Percentiles rank a stretch among this genome's conserved stretches.
phyloP scores from a whole-genome alignment of 2,797 vertebrate genomes.

The Typhlichthys subterraneus region DNA sequence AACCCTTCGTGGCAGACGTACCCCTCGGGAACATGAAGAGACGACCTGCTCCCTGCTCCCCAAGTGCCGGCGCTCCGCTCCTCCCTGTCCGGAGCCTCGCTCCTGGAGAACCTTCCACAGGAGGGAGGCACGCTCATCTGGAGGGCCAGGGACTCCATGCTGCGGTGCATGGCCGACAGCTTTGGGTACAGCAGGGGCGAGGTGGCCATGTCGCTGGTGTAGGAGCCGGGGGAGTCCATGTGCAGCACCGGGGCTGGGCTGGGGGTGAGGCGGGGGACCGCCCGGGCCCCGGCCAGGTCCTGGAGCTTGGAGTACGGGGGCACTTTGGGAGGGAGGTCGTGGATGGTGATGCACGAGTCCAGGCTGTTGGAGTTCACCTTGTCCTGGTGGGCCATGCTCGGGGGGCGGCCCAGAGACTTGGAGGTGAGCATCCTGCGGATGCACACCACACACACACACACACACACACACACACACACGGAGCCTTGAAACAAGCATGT shows the following conservation, averaged over 20 bases:
- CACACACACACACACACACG: neutral
- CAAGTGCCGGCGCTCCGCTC: slow-evolving; percentile 82
- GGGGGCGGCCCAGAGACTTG: slow-evolving; percentile 90
- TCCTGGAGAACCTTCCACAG: slow-evolving; percentile 51
- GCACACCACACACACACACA: neutral
- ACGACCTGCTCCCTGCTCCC: slow-evolving; percentile 84
- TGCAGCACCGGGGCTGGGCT: slow-evolving; percentile 96
- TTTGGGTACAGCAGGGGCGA: slow-evolving; percentile 90
- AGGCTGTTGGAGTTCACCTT: slow-evolving; percentile 96
- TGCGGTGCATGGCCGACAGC: slow-evolving; percentile 91
- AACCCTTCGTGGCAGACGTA: slow-evolving; percentile 41
- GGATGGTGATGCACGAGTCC: slow-evolving; percentile 85
- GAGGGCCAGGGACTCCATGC: slow-evolving; percentile 95
- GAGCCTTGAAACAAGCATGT: no score
- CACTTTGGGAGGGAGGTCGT: slow-evolving; percentile 81
- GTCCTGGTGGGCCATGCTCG: slow-evolving; percentile 91
- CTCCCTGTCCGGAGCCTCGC: slow-evolving; percentile 55
- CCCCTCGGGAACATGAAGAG: slow-evolving; percentile 84
- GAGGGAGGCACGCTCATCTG: slow-evolving; percentile 89
- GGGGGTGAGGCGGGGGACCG: slow-evolving; percentile 85
- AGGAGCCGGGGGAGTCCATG: slow-evolving; percentile 92
- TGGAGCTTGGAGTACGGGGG: slow-evolving; percentile 86
- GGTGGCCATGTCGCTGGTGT: slow-evolving; percentile 81
- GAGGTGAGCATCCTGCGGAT: slow-evolving; percentile 79
- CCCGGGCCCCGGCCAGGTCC: slow-evolving; percentile 77